These are phyloP conservation scores for Eurytoma adleriae DNA, from an alignment of 2,888 invertebrate species.

Conservation along the genomic window DNA sequence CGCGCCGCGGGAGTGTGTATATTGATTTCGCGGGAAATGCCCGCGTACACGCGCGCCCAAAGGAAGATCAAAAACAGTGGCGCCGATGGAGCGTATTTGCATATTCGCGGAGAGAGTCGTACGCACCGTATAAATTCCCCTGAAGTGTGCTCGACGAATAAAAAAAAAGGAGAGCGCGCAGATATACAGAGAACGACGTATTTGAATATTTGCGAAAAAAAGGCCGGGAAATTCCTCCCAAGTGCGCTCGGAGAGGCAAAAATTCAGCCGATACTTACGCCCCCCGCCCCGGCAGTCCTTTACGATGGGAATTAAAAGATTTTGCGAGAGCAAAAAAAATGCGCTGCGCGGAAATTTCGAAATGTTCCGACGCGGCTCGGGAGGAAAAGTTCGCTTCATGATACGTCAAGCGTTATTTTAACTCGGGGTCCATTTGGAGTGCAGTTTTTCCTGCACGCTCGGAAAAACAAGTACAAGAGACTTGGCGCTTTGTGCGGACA, in stretches of 20 bases:
- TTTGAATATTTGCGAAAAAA: conserved; percentile 43
- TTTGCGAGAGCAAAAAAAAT: no score
- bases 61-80: conserved; percentile 48
- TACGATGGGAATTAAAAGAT: no score
- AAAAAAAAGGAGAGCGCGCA: conserved; percentile 23
- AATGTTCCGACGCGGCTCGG: no score
- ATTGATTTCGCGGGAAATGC: conserved; percentile 30
- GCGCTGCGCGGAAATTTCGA: no score
- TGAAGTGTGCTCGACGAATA: conserved; percentile 25
- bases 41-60: not conserved
- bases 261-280: not conserved
- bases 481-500: no score
- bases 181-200: not conserved
- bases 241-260: conserved; percentile 9
- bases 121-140: conserved; percentile 27
- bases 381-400: no score
- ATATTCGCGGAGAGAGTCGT: conserved; percentile 16
- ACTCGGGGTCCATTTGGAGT: no score
- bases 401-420: no score
- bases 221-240: conserved; percentile 13
- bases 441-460: no score
- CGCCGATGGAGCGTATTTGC: conserved; percentile 40
- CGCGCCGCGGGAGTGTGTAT: not conserved
- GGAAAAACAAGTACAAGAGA: no score
- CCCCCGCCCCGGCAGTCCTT: no score